Evolutionary conservation across 2,797 vertebrate genomes (phyloP), one percentile per base, ranked within the genome.

Genomic region (Coregonus ussuriensis): DNA sequence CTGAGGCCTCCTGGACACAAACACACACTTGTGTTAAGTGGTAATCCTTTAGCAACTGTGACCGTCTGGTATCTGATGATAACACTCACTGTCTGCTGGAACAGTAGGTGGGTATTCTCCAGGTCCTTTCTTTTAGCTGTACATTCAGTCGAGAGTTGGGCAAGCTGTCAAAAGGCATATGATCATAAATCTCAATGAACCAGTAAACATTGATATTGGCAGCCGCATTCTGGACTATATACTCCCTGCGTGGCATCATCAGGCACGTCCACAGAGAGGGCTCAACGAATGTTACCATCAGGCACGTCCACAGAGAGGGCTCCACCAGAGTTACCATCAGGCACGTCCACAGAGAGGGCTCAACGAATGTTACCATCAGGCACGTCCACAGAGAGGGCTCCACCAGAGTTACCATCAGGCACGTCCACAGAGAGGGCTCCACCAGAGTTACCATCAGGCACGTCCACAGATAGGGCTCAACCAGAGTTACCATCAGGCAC

Each of bases 61-160:
- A 21, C 9, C 41, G 1, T 59, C 56, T 56, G 18, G 56, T 18
- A 21, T 59, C 56, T 59, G 56, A 59, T 59, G 18, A 59, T 21
- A 13, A 31, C 51, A 80, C 83, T 90, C 41, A 95, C 94, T 67
- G 91, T 89, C 87, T 95, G 94, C 77, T 95, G 94, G 0, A 94
- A 91, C 71, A 93, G 88, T 82, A 93, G 88, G 80, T 95, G 94
- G 41, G 9, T 73, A 85, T 93, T 92, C 84, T 95, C 94, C 86
- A 94, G 87, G 16, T 93, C 91, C 83, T 94, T 95, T 53, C 84
- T 89, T 54, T 87, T 86, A 1, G 83, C 81, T 0, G 86, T 37
- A 14, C 88, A 92, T 6, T 93, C 87, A 0, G 76, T 52, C 0
- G 94, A 93, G 21, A 93, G 75, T 78, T 89, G 88, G 9, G 92